Base-by-base conservation (phyloP, 1,140 invertebrate species). In the Drosophila mauritiana region DNA sequence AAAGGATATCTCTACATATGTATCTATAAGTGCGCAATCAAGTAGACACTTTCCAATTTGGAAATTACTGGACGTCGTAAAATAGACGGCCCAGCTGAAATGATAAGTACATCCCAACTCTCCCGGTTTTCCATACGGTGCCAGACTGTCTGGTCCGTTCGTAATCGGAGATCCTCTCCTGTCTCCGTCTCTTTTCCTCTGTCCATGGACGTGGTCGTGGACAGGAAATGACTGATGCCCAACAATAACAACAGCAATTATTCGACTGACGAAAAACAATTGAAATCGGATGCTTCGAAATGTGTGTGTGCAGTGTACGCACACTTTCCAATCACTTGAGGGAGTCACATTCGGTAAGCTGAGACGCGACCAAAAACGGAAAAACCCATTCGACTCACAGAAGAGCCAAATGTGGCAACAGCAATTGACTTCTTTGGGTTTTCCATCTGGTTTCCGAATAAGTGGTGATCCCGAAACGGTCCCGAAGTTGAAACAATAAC, bases 391-490 rank as follows among this genome's bases (percentile, higher is more conserved):
- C 55, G 59, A 20, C 39, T 37, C 36, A n/a, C 1, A 10, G 8
- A 20, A 17, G 11, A 10, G 5, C 6, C 61, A 61, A 75, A 79
- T 72, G 59, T 57, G 55, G 69, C 68, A 57, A 73, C 51, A 58
- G 43, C 61, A 68, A 58, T 62, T 53, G 52, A 64, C 49, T 79
- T 64, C 49, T 77, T 59, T 37, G 40, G 43, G 61, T 48, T 73
- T 83, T 69, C 84, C 89, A 91, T 91, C 89, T 91, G 89, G 83
- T 89, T 89, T 91, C 84, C 64, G 70, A 54, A 36, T 83, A 82
- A 84, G 53, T 75, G 68, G 65, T 20, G 64, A 68, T 43, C 51
- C 53, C 37, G 10, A n/a, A 13, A 12, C 45, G 11, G 42, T 36
- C n/a, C 56, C n/a, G 11, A 31, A 8, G 31, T 31, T 8, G 37